A percentile compares a stretch with the other conserved stretches of the same genome.
Conservation (phyloP, 2,888 invertebrate species). For the Eubasilissa splendida region DNA sequence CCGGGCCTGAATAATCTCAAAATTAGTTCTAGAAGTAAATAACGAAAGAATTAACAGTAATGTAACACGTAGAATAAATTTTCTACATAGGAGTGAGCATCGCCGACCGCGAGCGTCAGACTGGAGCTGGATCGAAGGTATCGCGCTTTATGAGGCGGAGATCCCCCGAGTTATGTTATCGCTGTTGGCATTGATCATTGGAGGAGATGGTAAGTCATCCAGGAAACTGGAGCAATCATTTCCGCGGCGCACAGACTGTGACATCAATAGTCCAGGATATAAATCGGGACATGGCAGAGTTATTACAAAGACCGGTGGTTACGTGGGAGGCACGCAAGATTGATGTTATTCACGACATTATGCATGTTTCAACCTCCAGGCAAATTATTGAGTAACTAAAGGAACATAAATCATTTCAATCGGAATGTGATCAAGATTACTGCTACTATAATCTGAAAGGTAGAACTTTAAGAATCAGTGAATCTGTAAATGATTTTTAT, state of each 20-base stretch:
- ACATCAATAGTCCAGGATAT: constrained; percentile 16
- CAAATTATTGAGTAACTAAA: not conserved
- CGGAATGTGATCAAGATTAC: no score
- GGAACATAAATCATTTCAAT: constrained; percentile 15
- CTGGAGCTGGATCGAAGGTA: constrained; percentile 4
- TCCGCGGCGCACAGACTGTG: constrained; percentile 19
- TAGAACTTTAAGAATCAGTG: no score
- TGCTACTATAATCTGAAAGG: no score
- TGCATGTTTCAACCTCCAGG: constrained; percentile 2
- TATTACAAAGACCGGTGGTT: constrained; percentile 27
- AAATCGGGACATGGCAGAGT: constrained; percentile 10
- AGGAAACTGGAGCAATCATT: constrained; percentile 22
- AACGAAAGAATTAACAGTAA: no score
- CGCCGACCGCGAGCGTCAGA: not conserved
- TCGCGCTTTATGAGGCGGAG: constrained; percentile 29
- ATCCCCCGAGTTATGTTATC: constrained; percentile 28
- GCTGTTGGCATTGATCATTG: constrained; percentile 26
- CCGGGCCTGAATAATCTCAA: no score
- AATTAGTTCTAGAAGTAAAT: no score
- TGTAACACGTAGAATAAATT: not conserved
- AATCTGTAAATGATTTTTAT: no score
- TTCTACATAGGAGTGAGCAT: not conserved
- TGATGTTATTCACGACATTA: constrained; percentile 15
- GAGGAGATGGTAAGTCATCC: constrained; percentile 20
- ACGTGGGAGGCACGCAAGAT: not conserved